Conservation (phyloP, 1,140 invertebrate species). For the Neodiprion virginianus region DNA sequence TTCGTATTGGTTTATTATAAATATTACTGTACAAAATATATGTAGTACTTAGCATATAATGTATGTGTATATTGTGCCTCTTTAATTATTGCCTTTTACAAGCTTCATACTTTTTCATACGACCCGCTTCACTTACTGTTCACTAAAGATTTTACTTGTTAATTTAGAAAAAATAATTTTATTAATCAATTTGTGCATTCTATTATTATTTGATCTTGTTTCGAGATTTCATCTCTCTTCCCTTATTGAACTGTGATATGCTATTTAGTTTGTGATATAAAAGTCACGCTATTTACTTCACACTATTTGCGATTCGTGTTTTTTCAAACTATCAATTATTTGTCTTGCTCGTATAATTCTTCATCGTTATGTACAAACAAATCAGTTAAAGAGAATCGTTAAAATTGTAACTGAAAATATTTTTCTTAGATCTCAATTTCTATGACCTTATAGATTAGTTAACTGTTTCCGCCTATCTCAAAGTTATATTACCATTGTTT, state of each 20-base stretch:
- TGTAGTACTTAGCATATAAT: conserved; percentile 15
- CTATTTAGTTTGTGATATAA: conserved; percentile 23
- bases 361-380: not conserved
- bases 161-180: not conserved
- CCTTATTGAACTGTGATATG: conserved; percentile 1
- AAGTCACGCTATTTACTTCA: conserved; percentile 7
- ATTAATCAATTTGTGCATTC: not conserved
- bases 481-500: conserved; percentile 14
- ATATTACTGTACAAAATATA: conserved; percentile 48
- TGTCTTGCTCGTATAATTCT: not conserved
- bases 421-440: too few relatives aligned
- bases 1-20: conserved; percentile 27
- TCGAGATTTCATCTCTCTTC: not conserved
- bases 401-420: too few relatives aligned
- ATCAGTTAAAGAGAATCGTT: too few relatives aligned
- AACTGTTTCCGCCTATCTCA: not conserved
- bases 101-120: not conserved
- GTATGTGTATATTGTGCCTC: conserved; percentile 37
- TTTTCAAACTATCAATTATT: not conserved
- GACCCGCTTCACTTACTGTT: conserved; percentile 4
- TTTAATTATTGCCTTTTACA: conserved; percentile 41
- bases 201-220: conserved; percentile 12
- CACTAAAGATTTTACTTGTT: not conserved
- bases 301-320: not conserved
- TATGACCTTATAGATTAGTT: too few relatives aligned